phyloP scores from a whole-genome alignment of 2,888 invertebrate genomes.

The Eretmocerus hayati region DNA sequence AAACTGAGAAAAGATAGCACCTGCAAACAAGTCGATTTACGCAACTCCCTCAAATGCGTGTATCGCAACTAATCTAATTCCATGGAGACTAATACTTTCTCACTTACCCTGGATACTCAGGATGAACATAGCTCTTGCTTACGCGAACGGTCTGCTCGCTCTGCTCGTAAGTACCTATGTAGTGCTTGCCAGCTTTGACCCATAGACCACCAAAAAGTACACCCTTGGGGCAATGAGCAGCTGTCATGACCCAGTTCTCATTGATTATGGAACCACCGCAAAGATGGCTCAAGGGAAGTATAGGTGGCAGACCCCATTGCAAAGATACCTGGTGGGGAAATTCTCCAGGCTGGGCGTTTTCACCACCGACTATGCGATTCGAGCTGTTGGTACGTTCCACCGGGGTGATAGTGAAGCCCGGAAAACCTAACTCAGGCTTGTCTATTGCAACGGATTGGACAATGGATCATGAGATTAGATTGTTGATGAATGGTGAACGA shows the following conservation, averaged over 20 bases:
- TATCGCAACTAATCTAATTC: too few relatives aligned
- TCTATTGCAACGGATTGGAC: too few relatives aligned
- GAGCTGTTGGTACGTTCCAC: too few relatives aligned
- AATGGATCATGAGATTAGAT: too few relatives aligned
- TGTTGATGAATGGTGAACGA: too few relatives aligned
- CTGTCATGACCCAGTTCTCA: conserved; percentile 44
- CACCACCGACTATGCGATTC: conserved; percentile 31
- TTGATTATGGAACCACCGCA: conserved; percentile 46
- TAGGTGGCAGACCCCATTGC: conserved; percentile 33
- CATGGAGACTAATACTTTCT: neutral
- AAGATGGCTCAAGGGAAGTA: conserved; percentile 18
- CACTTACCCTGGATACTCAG: conserved; percentile 33
- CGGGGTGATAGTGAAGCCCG: too few relatives aligned
- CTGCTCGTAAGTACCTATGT: conserved; percentile 19
- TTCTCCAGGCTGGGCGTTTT: conserved; percentile 39
- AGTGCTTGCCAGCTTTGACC: conserved; percentile 23
- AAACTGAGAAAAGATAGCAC: too few relatives aligned
- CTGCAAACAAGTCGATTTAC: too few relatives aligned
- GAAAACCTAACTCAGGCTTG: too few relatives aligned
- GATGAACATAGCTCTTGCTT: conserved; percentile 38
- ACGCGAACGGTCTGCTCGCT: conserved; percentile 41
- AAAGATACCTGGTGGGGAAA: conserved; percentile 50
- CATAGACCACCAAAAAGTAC: conserved; percentile 28
- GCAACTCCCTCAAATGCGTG: too few relatives aligned
- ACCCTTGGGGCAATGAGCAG: conserved; percentile 40